Percentiles rank a stretch among this genome's conserved stretches.
Conservation (phyloP, 1,140 invertebrate genomes). For the Onthophagus taurus region DNA sequence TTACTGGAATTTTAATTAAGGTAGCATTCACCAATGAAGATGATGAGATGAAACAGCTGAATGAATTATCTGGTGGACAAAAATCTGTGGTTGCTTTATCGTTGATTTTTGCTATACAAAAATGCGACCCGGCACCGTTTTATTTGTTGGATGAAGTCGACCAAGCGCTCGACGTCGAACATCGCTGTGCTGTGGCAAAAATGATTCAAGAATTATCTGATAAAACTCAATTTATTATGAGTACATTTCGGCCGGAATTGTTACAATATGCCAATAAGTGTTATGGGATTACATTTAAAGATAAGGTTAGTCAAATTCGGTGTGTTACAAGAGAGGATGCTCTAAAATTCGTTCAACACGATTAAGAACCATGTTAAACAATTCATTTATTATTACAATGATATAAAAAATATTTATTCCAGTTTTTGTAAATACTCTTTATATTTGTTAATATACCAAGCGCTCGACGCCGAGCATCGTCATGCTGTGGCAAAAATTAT, state of each 20-base stretch:
- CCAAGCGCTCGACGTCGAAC: conserved; percentile 93
- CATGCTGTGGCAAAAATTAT: conserved; percentile 98
- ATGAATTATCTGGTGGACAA: conserved; percentile 96
- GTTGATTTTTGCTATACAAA: conserved; percentile 98
- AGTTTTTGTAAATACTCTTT: no score
- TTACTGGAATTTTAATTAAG: conserved; percentile 50
- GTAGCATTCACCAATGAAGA: conserved; percentile 83
- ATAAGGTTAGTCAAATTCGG: conserved; percentile 92
- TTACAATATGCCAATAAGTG: conserved; percentile 97
- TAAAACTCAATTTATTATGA: conserved; percentile 98
- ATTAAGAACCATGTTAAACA: conserved; percentile 83
- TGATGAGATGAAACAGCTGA: conserved; percentile 98
- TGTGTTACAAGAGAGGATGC: conserved; percentile 87
- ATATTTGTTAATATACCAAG: no score
- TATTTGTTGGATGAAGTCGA: conserved; percentile 99
- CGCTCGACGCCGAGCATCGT: conserved; percentile 90
- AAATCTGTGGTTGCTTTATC: conserved; percentile 96
- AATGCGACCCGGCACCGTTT: conserved; percentile 98
- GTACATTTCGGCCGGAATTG: conserved; percentile 95
- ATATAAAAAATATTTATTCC: no score
- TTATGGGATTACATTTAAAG: conserved; percentile 97
- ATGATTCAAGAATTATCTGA: conserved; percentile 96
- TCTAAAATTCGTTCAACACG: conserved; percentile 96
- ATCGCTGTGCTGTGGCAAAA: conserved; percentile 94
- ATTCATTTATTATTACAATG: no score